Percentiles rank a stretch among this genome's conserved stretches.
phyloP scores from a whole-genome alignment of 2,113 vertebrate species.

The Genyomyrus donnyi region DNA sequence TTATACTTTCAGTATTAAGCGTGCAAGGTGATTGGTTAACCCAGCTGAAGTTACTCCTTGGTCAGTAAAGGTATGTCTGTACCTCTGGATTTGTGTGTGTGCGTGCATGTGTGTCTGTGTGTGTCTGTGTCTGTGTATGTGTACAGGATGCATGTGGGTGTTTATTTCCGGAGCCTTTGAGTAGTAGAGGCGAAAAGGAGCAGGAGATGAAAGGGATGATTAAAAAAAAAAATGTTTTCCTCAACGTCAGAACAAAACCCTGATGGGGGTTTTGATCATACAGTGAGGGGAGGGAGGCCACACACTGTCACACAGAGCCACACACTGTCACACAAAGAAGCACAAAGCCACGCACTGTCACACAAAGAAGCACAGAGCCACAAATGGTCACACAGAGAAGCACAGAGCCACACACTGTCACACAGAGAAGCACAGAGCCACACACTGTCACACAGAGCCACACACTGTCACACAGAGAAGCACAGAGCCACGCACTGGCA shows the following conservation, averaged over 20 bases:
- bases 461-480: too few relatives aligned
- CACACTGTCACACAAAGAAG: neutral
- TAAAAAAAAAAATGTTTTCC: neutral
- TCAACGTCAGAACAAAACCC: constrained; percentile 2
- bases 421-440: neutral
- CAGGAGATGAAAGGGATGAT: neutral
- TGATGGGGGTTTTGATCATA: neutral
- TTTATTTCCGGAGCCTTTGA: neutral
- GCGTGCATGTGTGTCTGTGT: neutral
- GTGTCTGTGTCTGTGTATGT: neutral
- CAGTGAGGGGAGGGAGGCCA: neutral
- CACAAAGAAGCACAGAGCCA: too few relatives aligned
- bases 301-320: neutral
- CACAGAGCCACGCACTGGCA: too few relatives aligned
- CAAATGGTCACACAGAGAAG: neutral
- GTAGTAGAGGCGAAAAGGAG: neutral
- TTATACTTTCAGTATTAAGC: neutral
- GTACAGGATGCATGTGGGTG: neutral
- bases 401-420: neutral
- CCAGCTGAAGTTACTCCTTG: neutral
- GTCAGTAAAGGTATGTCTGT: neutral
- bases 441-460: too few relatives aligned
- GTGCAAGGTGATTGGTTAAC: neutral
- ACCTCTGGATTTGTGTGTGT: neutral
- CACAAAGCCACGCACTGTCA: neutral